These are phyloP conservation scores for Brachynemurus nebulosus DNA, from an alignment of 2,888 invertebrate species.

Conservation along the genomic window DNA sequence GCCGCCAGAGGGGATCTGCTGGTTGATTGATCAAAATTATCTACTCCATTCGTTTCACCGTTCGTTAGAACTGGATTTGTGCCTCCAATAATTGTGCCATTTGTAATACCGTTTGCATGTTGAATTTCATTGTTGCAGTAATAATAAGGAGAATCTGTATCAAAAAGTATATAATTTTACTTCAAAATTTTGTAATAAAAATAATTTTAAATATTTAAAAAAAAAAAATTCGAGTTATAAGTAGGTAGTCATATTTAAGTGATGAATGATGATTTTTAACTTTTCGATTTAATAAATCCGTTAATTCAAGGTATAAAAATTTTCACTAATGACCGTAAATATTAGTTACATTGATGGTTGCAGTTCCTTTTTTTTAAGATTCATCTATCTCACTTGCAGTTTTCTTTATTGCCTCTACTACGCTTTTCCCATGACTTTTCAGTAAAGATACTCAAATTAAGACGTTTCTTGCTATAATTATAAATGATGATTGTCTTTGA, in stretches of 20 bases:
- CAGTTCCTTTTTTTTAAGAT: too few species aligned
- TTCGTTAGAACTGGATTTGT: slow-evolving; percentile 21
- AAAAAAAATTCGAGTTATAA: background rate
- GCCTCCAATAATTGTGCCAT: slow-evolving; percentile 20
- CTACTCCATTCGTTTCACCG: slow-evolving; percentile 11
- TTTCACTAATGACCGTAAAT: too few species aligned
- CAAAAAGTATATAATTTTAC: slow-evolving; percentile 11
- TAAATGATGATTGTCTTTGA: too few species aligned
- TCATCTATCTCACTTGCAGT: too few species aligned
- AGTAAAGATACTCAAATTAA: too few species aligned
- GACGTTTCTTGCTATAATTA: too few species aligned
- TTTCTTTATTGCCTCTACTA: too few species aligned
- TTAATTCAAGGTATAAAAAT: too few species aligned
- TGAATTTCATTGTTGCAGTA: slow-evolving; percentile 38
- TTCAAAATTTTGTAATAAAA: too few species aligned
- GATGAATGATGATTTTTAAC: background rate
- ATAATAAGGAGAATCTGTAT: slow-evolving; percentile 49
- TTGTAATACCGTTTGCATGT: slow-evolving; percentile 18
- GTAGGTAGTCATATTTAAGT: background rate
- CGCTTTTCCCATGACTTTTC: too few species aligned
- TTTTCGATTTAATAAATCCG: background rate
- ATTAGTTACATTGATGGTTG: too few species aligned
- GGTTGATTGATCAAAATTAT: slow-evolving; percentile 35
- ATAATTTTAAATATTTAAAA: too few species aligned
- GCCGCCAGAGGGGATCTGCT: slow-evolving; percentile 56